Conservation (phyloP, 1,140 invertebrate genomes). For the Lepidurus apus region DNA sequence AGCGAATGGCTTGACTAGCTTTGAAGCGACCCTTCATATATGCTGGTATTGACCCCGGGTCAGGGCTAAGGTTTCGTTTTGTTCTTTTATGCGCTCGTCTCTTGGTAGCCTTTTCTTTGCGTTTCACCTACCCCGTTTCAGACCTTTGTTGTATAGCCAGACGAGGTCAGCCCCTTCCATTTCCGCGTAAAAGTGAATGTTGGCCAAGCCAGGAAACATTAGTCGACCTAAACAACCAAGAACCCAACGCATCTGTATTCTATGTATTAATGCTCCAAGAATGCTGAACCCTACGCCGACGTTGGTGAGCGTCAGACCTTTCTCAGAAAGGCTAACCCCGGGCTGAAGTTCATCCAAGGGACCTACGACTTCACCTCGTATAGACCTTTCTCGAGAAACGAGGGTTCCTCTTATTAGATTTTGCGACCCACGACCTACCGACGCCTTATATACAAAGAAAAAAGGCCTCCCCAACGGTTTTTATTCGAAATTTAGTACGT, state of each 20-base stretch:
- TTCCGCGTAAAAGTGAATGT: constrained; percentile 18
- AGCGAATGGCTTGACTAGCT: background rate
- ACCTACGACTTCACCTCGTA: constrained; percentile 18
- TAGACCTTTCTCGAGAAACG: constrained; percentile 14
- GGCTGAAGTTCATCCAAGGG: constrained; percentile 9
- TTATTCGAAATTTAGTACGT: background rate
- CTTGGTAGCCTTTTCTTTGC: background rate
- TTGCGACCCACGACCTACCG: constrained; percentile 3
- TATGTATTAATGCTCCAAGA: constrained; percentile 13
- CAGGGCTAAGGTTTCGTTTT: constrained; percentile 10
- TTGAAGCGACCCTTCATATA: constrained; percentile 6
- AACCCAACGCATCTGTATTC: constrained; percentile 21
- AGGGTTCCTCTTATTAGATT: background rate
- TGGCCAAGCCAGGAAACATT: constrained; percentile 18
- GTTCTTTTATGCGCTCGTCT: background rate
- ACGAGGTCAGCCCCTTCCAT: constrained; percentile 16
- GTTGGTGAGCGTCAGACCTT: constrained; percentile 7
- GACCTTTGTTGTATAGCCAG: background rate
- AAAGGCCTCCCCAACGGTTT: background rate
- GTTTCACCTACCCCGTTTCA: constrained; percentile 14
- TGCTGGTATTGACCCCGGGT: background rate
- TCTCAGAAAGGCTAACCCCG: background rate
- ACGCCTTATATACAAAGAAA: background rate
- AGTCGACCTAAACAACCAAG: constrained; percentile 14
- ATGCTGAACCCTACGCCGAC: constrained; percentile 4